A percentile compares a stretch with the other conserved stretches of the same genome.
These are phyloP conservation scores for Parauchenoglanis punctatus DNA, from an alignment of 2,797 vertebrate species.

Conservation along the genomic window DNA sequence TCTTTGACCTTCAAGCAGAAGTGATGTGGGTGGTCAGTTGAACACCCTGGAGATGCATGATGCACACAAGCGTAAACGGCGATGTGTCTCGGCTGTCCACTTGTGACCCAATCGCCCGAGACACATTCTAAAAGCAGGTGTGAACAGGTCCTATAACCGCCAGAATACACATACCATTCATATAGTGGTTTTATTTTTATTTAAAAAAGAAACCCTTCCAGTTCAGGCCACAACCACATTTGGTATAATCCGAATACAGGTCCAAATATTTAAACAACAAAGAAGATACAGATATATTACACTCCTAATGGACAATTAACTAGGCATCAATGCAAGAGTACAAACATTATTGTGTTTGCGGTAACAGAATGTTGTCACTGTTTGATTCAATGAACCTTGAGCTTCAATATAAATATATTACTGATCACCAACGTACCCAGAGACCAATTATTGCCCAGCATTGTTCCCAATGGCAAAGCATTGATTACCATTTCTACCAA, in stretches of 20 bases:
- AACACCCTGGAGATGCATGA: too few relatives aligned
- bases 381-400: not conserved
- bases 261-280: not conserved
- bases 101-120: too few relatives aligned
- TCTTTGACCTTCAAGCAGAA: too few relatives aligned
- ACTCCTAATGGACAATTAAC: not conserved
- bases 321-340: not conserved
- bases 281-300: not conserved
- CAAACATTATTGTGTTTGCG: not conserved
- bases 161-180: not conserved
- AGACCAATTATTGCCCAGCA: not conserved
- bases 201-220: not conserved
- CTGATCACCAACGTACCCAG: not conserved
- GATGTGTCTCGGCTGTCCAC: too few relatives aligned
- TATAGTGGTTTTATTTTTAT: not conserved
- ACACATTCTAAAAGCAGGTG: too few relatives aligned
- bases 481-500: not conserved
- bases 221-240: not conserved
- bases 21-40: too few relatives aligned
- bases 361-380: not conserved
- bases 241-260: not conserved
- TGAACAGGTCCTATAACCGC: too few relatives aligned
- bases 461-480: not conserved
- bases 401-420: too few relatives aligned
- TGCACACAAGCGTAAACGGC: too few relatives aligned